Base-by-base conservation (phyloP, 2,888 invertebrate species). In the Polydrusus cervinus region DNA sequence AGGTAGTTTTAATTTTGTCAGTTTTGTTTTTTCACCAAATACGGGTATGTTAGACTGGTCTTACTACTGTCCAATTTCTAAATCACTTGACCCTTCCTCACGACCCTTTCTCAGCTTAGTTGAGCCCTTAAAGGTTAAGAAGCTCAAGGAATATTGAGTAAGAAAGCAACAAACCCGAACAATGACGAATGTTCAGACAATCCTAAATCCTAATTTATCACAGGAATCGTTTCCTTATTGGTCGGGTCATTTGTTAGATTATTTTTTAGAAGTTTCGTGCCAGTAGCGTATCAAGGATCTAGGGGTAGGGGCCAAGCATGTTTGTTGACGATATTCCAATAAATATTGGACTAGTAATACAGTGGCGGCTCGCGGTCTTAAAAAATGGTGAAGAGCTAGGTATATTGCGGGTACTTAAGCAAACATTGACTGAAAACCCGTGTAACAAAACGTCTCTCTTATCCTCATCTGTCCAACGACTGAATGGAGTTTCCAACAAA, bases 41-140 rank as follows among this genome's bases (percentile, higher is more conserved):
- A 16, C 47, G 16, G 9, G 16, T 47, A 16, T 47, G 1, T 13
- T 7, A 34, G 34, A 47, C 47, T n/a, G n/a, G 25, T 8, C 30
- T 62, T 25, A 13, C 30, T 13, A 45, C 25, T 64, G 40, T 13
- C 18, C 38, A 40, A 9, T 60, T 62, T 3, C 47, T 30, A 40
- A 71, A 55, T 55, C 51, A 34, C 45, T 45, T 71, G 65, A 71
- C 71, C 71, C 51, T 49, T 71, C 34, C 53, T 16, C 11, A 47
- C 30, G 30, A 30, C 34, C 71, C 53, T 62, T 71, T 49, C 55
- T 34, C 13, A 47, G 64, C 71, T 64, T 71, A 55, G 20, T 16
- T 38, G 30, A 38, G 10, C 16, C 53, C 55, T 38, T n/a, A 25
- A 16, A 43, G 38, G 71, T 43, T 71, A 65, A 71, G 71, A 64